Percentiles rank a stretch among this genome's conserved stretches.
These are phyloP conservation scores for Trichonephila clavata DNA, from an alignment of 1,140 invertebrate genomes.

Conservation along the genomic window DNA sequence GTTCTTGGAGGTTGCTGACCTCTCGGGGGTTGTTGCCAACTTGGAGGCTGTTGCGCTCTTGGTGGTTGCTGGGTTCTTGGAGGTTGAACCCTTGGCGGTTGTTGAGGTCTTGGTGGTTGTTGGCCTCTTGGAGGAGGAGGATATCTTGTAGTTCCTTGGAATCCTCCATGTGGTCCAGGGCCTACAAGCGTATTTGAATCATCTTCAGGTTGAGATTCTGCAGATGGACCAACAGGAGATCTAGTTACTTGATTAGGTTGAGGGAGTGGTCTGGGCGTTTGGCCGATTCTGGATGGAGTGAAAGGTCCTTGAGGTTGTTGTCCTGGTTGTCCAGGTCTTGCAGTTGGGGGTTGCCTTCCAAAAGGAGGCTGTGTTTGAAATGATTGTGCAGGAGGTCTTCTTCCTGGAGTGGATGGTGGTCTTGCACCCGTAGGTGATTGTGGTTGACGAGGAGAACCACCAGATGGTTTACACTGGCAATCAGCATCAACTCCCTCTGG, in stretches of 20 bases:
- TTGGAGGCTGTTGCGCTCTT: not conserved
- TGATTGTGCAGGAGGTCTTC: not conserved
- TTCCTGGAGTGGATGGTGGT: not conserved
- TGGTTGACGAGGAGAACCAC: not conserved
- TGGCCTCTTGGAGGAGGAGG: not conserved
- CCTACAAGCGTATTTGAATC: conserved; percentile 39
- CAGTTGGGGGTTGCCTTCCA: conserved; percentile 23
- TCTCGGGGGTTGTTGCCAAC: not conserved
- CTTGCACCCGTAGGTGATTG: not conserved
- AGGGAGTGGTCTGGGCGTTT: not conserved
- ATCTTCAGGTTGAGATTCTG: conserved; percentile 55
- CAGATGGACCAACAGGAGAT: not conserved
- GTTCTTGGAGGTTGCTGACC: not conserved
- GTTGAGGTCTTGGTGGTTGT: not conserved
- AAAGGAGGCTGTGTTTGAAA: conserved; percentile 21
- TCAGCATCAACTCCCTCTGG: conserved; percentile 79
- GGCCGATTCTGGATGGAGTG: conserved; percentile 31
- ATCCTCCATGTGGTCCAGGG: not conserved
- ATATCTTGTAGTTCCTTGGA: conserved; percentile 37
- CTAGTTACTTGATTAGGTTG: not conserved
- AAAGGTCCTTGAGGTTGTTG: conserved; percentile 46
- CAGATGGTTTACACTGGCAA: conserved; percentile 71
- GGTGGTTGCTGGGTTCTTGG: conserved; percentile 16
- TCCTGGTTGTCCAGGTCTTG: not conserved
- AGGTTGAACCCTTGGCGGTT: not conserved